Conservation (phyloP, 2,113 vertebrate genomes). For the Rhombomys opimus region DNA sequence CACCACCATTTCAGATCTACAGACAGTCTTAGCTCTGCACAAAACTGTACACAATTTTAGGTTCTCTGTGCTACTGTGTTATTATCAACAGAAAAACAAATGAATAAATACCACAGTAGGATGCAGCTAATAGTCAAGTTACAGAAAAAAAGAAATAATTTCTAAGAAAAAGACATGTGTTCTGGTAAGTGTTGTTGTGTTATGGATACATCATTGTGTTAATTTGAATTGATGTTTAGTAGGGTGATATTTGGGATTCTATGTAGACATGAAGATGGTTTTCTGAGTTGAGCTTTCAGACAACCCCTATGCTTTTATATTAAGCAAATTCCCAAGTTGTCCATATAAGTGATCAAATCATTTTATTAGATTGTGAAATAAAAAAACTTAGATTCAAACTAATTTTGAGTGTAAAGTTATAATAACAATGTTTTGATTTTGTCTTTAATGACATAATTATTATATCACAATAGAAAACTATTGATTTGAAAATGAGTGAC, state of each 20-base stretch:
- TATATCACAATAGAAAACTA: neutral
- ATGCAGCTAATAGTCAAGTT: neutral
- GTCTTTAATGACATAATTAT: neutral
- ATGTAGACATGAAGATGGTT: neutral
- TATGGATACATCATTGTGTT: no score
- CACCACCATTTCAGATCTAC: fast-evolving
- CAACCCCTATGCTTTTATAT: neutral
- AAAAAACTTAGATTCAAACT: neutral
- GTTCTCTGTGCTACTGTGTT: neutral
- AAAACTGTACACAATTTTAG: neutral
- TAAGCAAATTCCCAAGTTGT: neutral
- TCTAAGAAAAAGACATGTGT: neutral
- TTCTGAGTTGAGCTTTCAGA: slow-evolving; percentile 15
- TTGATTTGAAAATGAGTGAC: neutral
- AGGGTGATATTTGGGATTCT: neutral
- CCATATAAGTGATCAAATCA: neutral
- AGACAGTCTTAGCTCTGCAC: neutral
- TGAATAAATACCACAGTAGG: neutral
- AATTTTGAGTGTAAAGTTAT: neutral
- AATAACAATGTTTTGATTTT: neutral
- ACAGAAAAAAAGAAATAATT: neutral
- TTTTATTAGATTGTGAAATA: neutral
- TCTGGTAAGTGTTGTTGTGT: neutral
- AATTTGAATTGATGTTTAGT: neutral
- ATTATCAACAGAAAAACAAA: neutral